A percentile compares a stretch with the other conserved stretches of the same genome.
Conservation (phyloP, 2,797 vertebrate genomes). For the Siniperca scherzeri region DNA sequence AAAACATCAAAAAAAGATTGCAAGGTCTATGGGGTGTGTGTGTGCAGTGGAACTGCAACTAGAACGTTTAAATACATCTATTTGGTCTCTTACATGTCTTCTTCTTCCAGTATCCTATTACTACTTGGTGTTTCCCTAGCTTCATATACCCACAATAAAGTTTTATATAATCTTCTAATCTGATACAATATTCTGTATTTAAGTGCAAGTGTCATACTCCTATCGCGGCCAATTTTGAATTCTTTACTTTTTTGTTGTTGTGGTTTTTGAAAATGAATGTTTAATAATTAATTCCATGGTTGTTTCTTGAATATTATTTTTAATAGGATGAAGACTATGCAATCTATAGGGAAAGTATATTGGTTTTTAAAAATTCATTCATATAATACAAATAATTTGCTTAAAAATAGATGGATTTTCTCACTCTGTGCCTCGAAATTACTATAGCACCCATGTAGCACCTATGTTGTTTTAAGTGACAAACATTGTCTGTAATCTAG, state of each 20-base stretch:
- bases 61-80: slow-evolving; percentile 1
- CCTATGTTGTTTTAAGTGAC: slow-evolving; percentile 3
- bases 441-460: not conserved
- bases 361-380: not conserved
- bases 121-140: not conserved
- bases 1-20: not conserved
- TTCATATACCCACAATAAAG: not conserved
- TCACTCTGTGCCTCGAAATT: not conserved
- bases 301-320: not conserved
- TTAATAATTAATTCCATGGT: not conserved
- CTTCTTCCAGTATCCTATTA: not conserved
- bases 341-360: not conserved
- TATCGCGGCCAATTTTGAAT: not conserved
- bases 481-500: not conserved
- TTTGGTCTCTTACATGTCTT: not conserved
- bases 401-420: not conserved
- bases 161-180: slow-evolving; percentile 11
- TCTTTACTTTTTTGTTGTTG: not conserved
- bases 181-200: not conserved
- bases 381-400: not conserved
- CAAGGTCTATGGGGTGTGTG: not conserved
- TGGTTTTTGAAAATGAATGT: not conserved
- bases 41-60: not conserved
- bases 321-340: not conserved
- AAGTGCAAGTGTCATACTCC: not conserved